Conservation (phyloP, 1,140 invertebrate genomes). For the Laupala kohalensis region DNA sequence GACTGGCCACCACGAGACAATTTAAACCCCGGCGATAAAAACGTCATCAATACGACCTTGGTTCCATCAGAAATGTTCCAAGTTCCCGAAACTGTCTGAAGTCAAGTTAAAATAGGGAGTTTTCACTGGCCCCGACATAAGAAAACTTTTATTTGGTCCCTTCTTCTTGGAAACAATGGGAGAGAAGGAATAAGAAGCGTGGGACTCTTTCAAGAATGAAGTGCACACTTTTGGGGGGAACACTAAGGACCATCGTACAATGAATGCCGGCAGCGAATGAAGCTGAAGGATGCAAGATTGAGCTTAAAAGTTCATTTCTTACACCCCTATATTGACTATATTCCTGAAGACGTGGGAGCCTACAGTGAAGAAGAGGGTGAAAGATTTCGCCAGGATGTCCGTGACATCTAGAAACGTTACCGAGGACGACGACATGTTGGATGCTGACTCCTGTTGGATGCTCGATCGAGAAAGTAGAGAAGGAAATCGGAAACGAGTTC, state of each 20-base stretch:
- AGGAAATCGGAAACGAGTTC: constrained; percentile 10
- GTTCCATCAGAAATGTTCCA: constrained; percentile 3
- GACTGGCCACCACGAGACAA: background rate
- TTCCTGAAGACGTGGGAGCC: constrained; percentile 3
- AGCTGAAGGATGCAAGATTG: background rate
- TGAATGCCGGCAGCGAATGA: background rate
- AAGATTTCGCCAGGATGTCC: constrained; percentile 4
- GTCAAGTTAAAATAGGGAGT: background rate
- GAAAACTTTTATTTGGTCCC: constrained; percentile 7
- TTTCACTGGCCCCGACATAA: constrained; percentile 5
- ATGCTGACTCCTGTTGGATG: background rate
- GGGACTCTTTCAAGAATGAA: constrained; percentile 1
- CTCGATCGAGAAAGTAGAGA: constrained; percentile 17
- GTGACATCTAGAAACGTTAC: background rate
- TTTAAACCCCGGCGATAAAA: constrained; percentile 6
- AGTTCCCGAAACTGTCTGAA: constrained; percentile 7
- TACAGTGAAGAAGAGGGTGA: constrained; percentile 3
- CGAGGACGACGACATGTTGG: constrained; percentile 2
- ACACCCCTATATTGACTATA: background rate
- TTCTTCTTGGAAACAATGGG: constrained; percentile 8
- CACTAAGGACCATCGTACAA: constrained; percentile 1
- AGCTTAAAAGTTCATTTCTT: no score
- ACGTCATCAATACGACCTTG: constrained; percentile 4
- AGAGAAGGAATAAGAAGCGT: background rate
- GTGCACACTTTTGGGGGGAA: constrained; percentile 6